Conservation (phyloP, 2,888 invertebrate genomes). For the Halictus ligatus region DNA sequence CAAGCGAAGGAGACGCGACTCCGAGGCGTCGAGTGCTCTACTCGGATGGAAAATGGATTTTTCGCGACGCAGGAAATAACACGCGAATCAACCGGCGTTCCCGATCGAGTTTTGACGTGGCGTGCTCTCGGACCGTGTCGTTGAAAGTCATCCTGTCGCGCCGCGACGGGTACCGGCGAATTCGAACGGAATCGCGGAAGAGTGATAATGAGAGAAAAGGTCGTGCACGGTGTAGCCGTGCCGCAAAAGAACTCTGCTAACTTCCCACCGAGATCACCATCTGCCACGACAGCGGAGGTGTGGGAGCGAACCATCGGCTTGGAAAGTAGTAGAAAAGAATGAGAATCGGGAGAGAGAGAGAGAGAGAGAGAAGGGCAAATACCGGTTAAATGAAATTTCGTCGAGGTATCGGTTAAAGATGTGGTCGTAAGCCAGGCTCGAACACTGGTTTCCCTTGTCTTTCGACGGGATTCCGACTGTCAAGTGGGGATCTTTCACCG, state of each 20-base stretch:
- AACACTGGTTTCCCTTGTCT: slow-evolving; percentile 27
- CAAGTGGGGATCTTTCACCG: slow-evolving; percentile 5
- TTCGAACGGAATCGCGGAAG: not conserved
- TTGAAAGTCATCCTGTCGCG: not conserved
- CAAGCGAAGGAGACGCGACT: slow-evolving; percentile 18
- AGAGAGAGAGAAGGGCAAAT: not conserved
- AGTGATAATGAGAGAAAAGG: slow-evolving; percentile 45
- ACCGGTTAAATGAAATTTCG: slow-evolving; percentile 47
- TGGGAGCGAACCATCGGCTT: not conserved
- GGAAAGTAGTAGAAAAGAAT: not conserved
- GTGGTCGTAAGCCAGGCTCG: slow-evolving; percentile 15
- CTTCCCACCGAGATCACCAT: not conserved
- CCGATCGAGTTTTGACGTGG: slow-evolving; percentile 28
- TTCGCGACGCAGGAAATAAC: slow-evolving; percentile 45
- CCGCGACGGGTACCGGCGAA: not conserved
- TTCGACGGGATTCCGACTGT: slow-evolving; percentile 20
- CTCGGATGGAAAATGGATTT: slow-evolving; percentile 42
- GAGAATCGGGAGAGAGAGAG: not conserved
- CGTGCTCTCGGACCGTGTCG: slow-evolving; percentile 12
- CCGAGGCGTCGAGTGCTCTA: slow-evolving; percentile 3
- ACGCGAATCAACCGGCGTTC: slow-evolving; percentile 27
- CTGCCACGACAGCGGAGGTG: not conserved
- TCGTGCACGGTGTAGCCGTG: slow-evolving; percentile 12
- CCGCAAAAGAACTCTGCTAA: not conserved
- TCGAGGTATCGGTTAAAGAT: slow-evolving; percentile 24